Conservation (phyloP, 2,888 invertebrate species). For the Halocaridina rubra region DNA sequence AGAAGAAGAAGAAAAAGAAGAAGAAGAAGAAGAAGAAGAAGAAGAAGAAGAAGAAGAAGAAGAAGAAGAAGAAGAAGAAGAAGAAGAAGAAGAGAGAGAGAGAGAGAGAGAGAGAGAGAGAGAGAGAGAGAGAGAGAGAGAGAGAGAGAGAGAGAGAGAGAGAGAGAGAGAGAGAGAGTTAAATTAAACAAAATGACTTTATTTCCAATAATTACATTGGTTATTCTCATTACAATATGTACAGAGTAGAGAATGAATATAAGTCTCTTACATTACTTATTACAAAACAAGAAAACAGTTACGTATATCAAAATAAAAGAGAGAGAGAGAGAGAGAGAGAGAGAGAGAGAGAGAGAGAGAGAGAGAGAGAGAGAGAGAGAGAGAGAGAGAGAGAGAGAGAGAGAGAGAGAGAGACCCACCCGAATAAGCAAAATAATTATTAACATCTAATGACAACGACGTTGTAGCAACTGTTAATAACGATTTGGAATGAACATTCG, state of each 20-base stretch:
- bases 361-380: neutral
- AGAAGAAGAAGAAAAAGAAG: neutral
- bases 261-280: too few relatives aligned
- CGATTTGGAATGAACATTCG: too few relatives aligned
- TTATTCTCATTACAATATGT: neutral
- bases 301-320: neutral
- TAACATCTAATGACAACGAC: too few relatives aligned
- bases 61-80: neutral
- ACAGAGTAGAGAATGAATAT: neutral
- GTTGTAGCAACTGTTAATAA: too few relatives aligned
- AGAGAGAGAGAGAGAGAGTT: slow-evolving; percentile 14
- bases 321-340: neutral
- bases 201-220: too few relatives aligned
- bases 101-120: neutral
- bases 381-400: neutral
- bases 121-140: neutral
- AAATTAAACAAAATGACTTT: too few relatives aligned
- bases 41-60: neutral
- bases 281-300: too few relatives aligned
- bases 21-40: neutral
- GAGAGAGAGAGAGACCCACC: neutral
- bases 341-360: neutral
- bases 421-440: too few relatives aligned
- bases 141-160: slow-evolving; percentile 27
- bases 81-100: neutral